Base-by-base conservation (phyloP, 2,113 vertebrate species). In the Mola mola region DNA sequence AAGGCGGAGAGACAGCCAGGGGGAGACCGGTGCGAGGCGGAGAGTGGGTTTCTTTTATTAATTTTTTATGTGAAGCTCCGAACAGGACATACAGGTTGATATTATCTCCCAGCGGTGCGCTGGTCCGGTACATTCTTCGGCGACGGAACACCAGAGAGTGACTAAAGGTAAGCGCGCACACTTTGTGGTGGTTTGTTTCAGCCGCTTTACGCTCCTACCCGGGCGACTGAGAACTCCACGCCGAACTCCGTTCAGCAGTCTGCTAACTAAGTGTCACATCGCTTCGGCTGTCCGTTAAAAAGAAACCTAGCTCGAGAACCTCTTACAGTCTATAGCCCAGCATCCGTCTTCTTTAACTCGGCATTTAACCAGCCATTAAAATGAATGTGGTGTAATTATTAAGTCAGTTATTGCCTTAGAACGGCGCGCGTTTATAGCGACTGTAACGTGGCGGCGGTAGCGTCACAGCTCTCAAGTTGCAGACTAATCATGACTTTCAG, bases 91-190 rank as follows among this genome's bases (percentile, higher is more conserved):
- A n/a, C n/a, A n/a, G n/a, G n/a, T n/a, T n/a, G n/a, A n/a, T n/a
- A n/a, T n/a, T n/a, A n/a, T n/a, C 74, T 78, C 58, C 15, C 11
- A 8, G 43, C 65, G 2, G 42, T 9, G 19, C 19, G 34, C 22
- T 21, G 37, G 7, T 10, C 36, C 26, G 21, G 5, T 10, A 4
- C 50, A n/a, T 44, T 47, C n/a, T 10, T 51, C 38, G 24, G 9
- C 53, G 19, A 64, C 28, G 8, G 41, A 13, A 4, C 49, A 6
- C 16, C 49, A 12, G 2, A 48, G 15, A 63, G 20, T 4, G 47
- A 51, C 16, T 42, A 3, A 75, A 82, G 86, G 88, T 87, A 56
- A 81, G 84, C 41, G 22, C 11, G 1, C 22, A 13, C 22, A 15
- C 8, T 13, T 28, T 24, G 4, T 4, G 8, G 15, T 2, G 20